Base-by-base conservation (phyloP, 2,113 vertebrate genomes). In the Calcarius ornatus region DNA sequence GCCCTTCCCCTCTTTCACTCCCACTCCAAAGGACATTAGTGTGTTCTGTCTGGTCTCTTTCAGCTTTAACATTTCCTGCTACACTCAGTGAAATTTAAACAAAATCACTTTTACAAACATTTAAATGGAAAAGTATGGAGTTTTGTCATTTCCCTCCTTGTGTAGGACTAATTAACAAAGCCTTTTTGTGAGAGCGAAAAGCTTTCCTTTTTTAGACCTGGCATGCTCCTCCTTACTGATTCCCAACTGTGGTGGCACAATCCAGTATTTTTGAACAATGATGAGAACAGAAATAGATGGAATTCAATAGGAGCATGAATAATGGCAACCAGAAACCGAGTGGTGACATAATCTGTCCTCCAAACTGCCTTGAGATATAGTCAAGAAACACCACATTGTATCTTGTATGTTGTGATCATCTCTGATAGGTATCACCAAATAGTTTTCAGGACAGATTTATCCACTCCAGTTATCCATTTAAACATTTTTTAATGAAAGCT, bases 211-310 rank as follows among this genome's bases (percentile, higher is more conserved):
- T 96, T 97, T 96, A 97, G 94, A 96, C 37, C 93, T 95, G 82
- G 81, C 90, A 83, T 90, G 68, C 64, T 94, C 47, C 64, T 96
- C 56, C 87, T 86, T 70, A 86, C 90, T 92, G 85, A 94, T 94
- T 97, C 92, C 88, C 94, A 93, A 96, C 94, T 68, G 85, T 86
- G 93, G 94, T 93, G 94, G 94, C 94, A 96, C 79, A 96, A 96
- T 96, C 93, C 94, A 86, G 90, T 96, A 78, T 96, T 96, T 95
- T 1, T 90, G 64, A 97, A 96, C 96, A 97, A 96, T 97, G 90
- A 95, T 95, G 96, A 95, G 95, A 97, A 95, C 94, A 95, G 79
- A 94, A 97, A 97, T 96, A 97, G 94, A 96, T 82, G 79, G 68
- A 85, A 94, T 90, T 94, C 92, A 97, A 94, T 95, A 91, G 71